Conservation (phyloP, 2,888 invertebrate genomes). For the Hoplodrina blanda region DNA sequence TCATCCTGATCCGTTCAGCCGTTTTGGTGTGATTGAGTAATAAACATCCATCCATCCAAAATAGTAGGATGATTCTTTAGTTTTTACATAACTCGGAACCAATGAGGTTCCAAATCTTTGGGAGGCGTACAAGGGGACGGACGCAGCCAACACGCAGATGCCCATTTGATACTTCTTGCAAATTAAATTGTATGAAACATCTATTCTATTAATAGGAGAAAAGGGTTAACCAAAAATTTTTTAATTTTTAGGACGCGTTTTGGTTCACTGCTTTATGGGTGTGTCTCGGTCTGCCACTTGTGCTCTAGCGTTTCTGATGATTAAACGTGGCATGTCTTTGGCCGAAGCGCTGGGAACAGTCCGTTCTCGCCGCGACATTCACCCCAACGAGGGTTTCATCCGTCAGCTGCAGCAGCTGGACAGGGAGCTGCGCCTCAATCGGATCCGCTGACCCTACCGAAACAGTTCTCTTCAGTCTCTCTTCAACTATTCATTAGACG, state of each 20-base stretch:
- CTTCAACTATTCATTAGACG: conserved; percentile 73
- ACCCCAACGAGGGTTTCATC: conserved; percentile 95
- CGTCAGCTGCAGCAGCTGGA: conserved; percentile 94
- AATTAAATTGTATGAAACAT: no score
- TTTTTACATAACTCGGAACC: no score
- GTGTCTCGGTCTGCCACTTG: conserved; percentile 96
- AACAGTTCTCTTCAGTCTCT: conserved; percentile 74
- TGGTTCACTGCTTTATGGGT: conserved; percentile 95
- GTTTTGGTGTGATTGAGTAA: no score
- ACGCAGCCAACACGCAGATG: no score
- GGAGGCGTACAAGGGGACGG: no score
- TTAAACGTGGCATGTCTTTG: conserved; percentile 93
- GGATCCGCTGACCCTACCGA: conserved; percentile 85
- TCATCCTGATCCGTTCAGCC: no score
- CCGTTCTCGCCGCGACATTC: conserved; percentile 93
- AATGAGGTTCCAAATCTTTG: no score
- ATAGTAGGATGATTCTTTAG: no score
- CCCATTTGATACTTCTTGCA: no score
- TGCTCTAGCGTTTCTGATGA: conserved; percentile 95
- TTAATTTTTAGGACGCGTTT: conserved; percentile 92
- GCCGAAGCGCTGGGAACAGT: conserved; percentile 93
- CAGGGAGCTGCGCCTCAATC: conserved; percentile 90
- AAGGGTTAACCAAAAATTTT: not conserved
- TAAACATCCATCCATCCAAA: no score
- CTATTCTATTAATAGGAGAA: no score